phyloP scores from a whole-genome alignment of 1,140 invertebrate species.

The Bombyx mandarina region DNA sequence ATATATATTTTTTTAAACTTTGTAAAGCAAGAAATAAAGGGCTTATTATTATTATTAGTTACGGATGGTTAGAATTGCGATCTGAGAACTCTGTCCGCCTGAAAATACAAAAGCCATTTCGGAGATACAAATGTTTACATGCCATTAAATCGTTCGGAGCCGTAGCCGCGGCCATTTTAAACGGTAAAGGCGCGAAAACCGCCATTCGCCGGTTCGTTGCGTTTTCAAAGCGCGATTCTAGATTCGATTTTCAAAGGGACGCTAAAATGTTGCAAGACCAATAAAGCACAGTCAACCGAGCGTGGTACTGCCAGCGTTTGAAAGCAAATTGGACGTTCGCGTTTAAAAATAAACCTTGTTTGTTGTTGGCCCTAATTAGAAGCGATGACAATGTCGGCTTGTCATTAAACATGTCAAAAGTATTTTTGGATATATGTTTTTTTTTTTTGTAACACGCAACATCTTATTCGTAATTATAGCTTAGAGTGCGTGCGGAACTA shows the following conservation, averaged over 20 bases:
- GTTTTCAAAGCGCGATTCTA: constrained; percentile 48
- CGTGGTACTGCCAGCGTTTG: constrained; percentile 50
- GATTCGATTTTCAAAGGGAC: constrained; percentile 55
- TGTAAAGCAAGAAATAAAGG: too few relatives aligned
- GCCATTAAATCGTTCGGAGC: too few relatives aligned
- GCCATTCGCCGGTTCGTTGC: constrained; percentile 54
- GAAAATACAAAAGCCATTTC: too few relatives aligned
- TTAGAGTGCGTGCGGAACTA: too few relatives aligned
- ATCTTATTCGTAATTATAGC: too few relatives aligned
- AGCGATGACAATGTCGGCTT: background rate
- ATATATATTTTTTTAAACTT: too few relatives aligned
- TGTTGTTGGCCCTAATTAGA: background rate
- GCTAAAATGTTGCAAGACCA: constrained; percentile 58
- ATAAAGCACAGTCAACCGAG: constrained; percentile 48
- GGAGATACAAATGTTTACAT: too few relatives aligned
- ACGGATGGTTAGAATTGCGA: too few relatives aligned
- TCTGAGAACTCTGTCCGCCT: too few relatives aligned
- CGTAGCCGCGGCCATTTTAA: constrained; percentile 31
- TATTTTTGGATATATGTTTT: too few relatives aligned
- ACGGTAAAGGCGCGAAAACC: constrained; percentile 48
- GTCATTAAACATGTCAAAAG: background rate
- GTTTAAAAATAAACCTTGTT: constrained; percentile 2
- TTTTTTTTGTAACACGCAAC: too few relatives aligned
- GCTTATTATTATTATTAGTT: too few relatives aligned
- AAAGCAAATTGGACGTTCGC: constrained; percentile 65